Conservation (phyloP, 2,797 vertebrate species). For the Rhynchotus rufescens region DNA sequence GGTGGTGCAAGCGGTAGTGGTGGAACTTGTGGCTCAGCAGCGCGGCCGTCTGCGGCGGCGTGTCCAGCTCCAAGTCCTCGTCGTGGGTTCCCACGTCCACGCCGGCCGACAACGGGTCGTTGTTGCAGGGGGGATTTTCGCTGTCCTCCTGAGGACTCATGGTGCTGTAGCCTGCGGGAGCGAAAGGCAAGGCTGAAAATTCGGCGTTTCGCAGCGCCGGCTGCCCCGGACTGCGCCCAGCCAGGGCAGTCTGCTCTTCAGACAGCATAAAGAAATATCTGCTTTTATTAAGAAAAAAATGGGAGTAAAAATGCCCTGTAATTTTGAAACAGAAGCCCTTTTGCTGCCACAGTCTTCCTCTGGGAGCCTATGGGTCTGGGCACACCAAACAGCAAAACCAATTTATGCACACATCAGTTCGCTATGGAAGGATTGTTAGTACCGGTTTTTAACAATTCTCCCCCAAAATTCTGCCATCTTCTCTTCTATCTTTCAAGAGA, state of each 20-base stretch:
- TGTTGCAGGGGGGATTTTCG: slow-evolving; percentile 95
- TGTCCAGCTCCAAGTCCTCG: slow-evolving; percentile 95
- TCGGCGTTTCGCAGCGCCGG: neutral
- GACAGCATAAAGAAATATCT: fast-evolving
- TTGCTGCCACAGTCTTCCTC: neutral
- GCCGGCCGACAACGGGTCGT: slow-evolving; percentile 92
- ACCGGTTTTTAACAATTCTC: neutral
- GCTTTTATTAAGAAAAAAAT: neutral
- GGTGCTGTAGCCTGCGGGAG: slow-evolving; percentile 92
- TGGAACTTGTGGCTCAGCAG: slow-evolving; percentile 96
- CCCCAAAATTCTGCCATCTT: too few species aligned
- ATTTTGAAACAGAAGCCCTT: neutral
- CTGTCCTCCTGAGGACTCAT: slow-evolving; percentile 99
- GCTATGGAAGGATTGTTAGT: neutral
- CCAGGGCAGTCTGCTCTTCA: neutral
- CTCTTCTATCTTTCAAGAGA: neutral
- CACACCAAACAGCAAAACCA: neutral
- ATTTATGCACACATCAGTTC: neutral
- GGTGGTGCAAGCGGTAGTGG: slow-evolving; percentile 91
- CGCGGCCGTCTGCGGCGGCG: slow-evolving; percentile 94
- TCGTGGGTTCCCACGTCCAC: slow-evolving; percentile 97
- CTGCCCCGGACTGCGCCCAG: neutral
- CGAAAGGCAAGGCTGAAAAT: neutral
- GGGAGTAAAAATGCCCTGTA: neutral
- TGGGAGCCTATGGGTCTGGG: neutral